Evolutionary conservation across 2,113 vertebrate species (phyloP), one percentile per base, ranked within the genome.

Genomic region (Urocolius indicus): DNA sequence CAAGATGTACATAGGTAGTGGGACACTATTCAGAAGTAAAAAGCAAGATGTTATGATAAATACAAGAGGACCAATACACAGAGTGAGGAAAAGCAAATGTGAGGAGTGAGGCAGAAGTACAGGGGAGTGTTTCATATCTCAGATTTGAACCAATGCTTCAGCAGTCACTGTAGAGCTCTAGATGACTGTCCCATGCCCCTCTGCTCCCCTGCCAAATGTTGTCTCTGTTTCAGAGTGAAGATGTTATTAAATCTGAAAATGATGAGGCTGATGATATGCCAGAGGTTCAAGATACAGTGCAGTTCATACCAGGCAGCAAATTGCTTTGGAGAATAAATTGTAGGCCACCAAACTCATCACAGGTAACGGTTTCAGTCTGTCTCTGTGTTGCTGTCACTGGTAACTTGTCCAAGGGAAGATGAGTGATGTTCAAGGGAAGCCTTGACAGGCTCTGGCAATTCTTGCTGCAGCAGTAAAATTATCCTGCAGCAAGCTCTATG

Each of bases 301-400:
- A 98, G 58, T 99, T 99, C 43, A 95, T 99, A 90, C 99, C 99
- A 48, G 99, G 99, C 88, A 99, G 99, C 95, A 99, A 98, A 90
- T 97, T 99, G 36, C 98, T 99, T 81, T 99, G 99, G 99, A 99
- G 99, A 96, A 98, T 99, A 98, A 98, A 98, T 26, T 97, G 98
- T 63, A 98, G 99, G 89, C 99, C 99, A 15, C 94, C 98, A 79
- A 98, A 99, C 94, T 99, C 99, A 19, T 96, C 98, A 9, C 97
- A 98, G 98, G 99, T 99, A 92, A 84, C 82, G 75, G 26, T 43
- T 80, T 30, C 54, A 55, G 8, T 91, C 36, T 38, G 11, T 48
- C 49, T 71, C 14, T 71, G 21, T 9, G 1, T 36, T 41, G 45
- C 76, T 80, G 2, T 63, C 4, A 2, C 34, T 85, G n/a, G 32